These are phyloP conservation scores for Rhagoletis pomonella DNA, from an alignment of 1,140 invertebrate species.

Conservation along the genomic window DNA sequence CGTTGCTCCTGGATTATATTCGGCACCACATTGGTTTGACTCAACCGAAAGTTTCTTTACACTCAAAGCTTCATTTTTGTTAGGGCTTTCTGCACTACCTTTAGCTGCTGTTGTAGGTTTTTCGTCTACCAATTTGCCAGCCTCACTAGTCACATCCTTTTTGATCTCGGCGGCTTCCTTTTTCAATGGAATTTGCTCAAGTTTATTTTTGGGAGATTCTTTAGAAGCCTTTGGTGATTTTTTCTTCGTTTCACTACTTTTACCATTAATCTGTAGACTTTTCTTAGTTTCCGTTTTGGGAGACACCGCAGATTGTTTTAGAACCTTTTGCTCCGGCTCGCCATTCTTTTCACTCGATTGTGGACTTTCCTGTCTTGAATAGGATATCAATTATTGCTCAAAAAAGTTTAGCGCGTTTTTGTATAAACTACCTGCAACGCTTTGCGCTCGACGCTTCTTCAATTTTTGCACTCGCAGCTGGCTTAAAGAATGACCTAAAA, in stretches of 20 bases:
- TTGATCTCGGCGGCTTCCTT: not conserved
- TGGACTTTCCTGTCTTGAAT: constrained; percentile 34
- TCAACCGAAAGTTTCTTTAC: constrained; percentile 27
- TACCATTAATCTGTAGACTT: not conserved
- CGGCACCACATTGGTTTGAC: constrained; percentile 58
- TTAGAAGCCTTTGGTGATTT: not conserved
- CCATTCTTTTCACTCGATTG: constrained; percentile 9
- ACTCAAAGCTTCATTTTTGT: not conserved
- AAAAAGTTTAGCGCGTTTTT: not conserved
- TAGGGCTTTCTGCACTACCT: not conserved
- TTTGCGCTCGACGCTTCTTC: not conserved
- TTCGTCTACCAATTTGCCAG: not conserved
- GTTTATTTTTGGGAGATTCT: not conserved
- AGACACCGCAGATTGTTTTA: not conserved
- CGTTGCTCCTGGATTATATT: constrained; percentile 85
- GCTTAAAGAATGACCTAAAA: constrained; percentile 46
- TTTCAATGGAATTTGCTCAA: not conserved
- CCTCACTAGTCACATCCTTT: not conserved
- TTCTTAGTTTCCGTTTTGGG: constrained; percentile 6
- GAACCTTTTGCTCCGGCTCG: constrained; percentile 7
- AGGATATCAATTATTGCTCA: not conserved
- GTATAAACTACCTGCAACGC: not conserved
- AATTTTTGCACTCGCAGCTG: not conserved
- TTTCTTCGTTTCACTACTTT: not conserved
- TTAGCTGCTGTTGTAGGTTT: not conserved